A percentile compares a stretch with the other conserved stretches of the same genome.
Evolutionary conservation across 2,888 invertebrate species (phyloP).

Genomic region (Trichacis sp.): DNA sequence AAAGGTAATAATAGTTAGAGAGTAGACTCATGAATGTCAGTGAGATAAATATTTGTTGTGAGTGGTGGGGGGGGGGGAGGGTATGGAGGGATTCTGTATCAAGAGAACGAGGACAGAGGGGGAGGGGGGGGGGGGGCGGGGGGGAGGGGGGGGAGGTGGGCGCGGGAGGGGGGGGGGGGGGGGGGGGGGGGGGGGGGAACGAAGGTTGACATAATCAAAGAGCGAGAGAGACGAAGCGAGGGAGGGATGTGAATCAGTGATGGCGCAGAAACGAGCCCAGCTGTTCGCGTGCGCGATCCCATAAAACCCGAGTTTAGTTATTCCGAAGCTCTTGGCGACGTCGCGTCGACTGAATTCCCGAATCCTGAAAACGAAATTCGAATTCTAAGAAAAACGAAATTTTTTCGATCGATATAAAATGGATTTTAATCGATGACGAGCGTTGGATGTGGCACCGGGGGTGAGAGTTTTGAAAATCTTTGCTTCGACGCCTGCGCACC

Average conservation of each 20-base stretch:
- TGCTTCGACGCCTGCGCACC: slow-evolving; percentile 63
- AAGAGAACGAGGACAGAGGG: no score
- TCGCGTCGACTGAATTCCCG: background rate
- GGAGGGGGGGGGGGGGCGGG: no score
- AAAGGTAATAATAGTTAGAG: no score
- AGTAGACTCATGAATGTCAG: no score
- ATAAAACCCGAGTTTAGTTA: slow-evolving; percentile 53
- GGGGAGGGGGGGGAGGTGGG: no score
- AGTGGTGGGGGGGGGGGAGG: no score
- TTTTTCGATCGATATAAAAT: no score
- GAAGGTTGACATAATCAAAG: slow-evolving; percentile 17
- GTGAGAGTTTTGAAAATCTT: slow-evolving; percentile 60
- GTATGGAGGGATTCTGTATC: no score
- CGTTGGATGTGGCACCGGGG: background rate
- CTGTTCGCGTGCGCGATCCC: slow-evolving; percentile 55
- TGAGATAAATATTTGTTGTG: no score
- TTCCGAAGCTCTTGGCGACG: slow-evolving; percentile 39
- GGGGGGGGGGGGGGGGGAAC: slow-evolving; percentile 14
- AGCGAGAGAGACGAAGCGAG: slow-evolving; percentile 19
- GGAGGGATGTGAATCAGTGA: slow-evolving; percentile 57
- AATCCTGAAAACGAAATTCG: background rate
- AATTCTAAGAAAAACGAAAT: no score
- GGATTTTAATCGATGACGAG: no score
- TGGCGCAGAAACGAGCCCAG: slow-evolving; percentile 60
- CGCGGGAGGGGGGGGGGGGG: no score